A percentile compares a stretch with the other conserved stretches of the same genome.
These are phyloP conservation scores for Galendromus occidentalis DNA, from an alignment of 1,140 invertebrate genomes.

Conservation along the genomic window DNA sequence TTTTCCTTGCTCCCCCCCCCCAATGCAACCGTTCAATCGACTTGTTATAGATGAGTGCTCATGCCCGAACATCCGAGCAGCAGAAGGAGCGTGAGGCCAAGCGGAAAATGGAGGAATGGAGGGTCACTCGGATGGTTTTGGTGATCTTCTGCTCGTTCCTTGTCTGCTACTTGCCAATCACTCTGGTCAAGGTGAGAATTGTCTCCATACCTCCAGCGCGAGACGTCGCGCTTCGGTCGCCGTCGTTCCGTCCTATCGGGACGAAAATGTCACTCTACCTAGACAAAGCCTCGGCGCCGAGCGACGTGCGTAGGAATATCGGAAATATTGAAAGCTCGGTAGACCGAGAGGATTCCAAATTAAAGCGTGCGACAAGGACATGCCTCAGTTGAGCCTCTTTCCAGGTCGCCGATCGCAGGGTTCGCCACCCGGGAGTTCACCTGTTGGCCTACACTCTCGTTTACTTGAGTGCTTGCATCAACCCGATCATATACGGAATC, in stretches of 20 bases:
- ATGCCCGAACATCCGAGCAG: slow-evolving; percentile 3
- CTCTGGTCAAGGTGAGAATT: slow-evolving; percentile 51
- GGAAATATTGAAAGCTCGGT: too few relatives aligned
- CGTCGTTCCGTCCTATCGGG: too few relatives aligned
- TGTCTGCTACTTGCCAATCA: slow-evolving; percentile 58
- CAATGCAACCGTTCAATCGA: too few relatives aligned
- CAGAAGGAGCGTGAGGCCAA: neutral
- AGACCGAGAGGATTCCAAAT: too few relatives aligned
- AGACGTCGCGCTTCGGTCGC: too few relatives aligned
- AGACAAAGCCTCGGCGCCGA: too few relatives aligned
- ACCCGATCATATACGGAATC: slow-evolving; percentile 65
- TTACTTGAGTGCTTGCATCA: slow-evolving; percentile 64
- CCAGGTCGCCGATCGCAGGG: neutral
- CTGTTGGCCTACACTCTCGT: slow-evolving; percentile 57
- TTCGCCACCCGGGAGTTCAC: slow-evolving; percentile 45
- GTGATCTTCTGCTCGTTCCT: slow-evolving; percentile 65
- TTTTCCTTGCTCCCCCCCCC: too few relatives aligned
- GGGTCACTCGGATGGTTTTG: slow-evolving; percentile 59
- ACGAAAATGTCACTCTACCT: too few relatives aligned
- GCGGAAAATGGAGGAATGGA: slow-evolving; percentile 23
- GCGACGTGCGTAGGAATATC: too few relatives aligned
- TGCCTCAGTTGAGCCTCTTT: too few relatives aligned
- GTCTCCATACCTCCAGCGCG: too few relatives aligned
- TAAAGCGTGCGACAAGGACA: too few relatives aligned
- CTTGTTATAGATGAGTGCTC: neutral